Conservation (phyloP, 1,140 invertebrate genomes). For the Bombus superbus region DNA sequence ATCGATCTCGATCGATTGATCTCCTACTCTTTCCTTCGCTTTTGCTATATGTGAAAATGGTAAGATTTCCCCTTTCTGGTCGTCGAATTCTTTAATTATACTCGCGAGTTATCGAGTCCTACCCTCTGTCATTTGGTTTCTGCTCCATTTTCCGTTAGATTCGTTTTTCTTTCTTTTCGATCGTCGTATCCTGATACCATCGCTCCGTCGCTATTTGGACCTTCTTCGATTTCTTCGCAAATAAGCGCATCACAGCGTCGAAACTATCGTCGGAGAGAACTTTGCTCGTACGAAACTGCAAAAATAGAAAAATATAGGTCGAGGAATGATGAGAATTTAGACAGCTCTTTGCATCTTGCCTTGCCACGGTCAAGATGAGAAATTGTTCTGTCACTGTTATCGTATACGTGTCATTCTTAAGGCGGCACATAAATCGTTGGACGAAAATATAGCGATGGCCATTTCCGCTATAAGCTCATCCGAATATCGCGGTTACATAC, state of each 20-base stretch:
- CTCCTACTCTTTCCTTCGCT: too few species aligned
- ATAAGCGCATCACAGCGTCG: not conserved
- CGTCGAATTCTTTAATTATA: not conserved
- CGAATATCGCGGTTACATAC: not conserved
- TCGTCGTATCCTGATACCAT: not conserved
- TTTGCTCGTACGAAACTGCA: not conserved
- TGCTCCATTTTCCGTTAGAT: not conserved
- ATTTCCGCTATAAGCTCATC: not conserved
- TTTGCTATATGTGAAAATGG: too few species aligned
- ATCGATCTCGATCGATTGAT: too few species aligned
- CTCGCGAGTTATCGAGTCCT: not conserved
- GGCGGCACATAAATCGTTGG: not conserved
- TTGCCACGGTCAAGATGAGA: slow-evolving; percentile 6
- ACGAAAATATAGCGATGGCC: not conserved
- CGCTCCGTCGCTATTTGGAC: not conserved
- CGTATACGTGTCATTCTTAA: slow-evolving; percentile 25
- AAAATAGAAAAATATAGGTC: slow-evolving; percentile 17
- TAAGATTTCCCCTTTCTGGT: not conserved
- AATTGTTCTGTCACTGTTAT: slow-evolving; percentile 22
- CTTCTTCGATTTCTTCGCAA: not conserved
- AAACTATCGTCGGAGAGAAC: slow-evolving; percentile 1
- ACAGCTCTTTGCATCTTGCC: not conserved
- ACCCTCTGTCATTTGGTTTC: not conserved
- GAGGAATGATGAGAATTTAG: slow-evolving; percentile 34
- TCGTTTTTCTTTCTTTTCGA: not conserved